These are phyloP conservation scores for Stigmatopora nigra DNA, from an alignment of 2,113 vertebrate species.

Conservation along the genomic window DNA sequence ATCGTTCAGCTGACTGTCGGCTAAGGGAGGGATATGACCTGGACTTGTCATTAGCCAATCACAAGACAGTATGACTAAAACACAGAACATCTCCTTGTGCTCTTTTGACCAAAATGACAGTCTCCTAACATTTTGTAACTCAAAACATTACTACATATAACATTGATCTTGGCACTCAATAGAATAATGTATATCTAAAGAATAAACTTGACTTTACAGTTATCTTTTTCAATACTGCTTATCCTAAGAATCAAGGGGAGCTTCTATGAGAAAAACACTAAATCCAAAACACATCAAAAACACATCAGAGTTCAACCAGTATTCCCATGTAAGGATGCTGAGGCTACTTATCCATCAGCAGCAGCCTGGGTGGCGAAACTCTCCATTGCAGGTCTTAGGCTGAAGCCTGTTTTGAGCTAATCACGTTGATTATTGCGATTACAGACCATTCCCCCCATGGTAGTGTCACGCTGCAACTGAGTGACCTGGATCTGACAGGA, in stretches of 20 bases:
- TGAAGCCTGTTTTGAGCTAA: conserved; percentile 61
- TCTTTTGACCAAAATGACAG: too few species aligned
- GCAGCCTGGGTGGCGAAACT: conserved; percentile 48
- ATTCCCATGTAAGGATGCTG: conserved; percentile 26
- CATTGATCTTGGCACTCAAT: neutral
- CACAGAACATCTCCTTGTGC: too few species aligned
- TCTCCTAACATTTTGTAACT: too few species aligned
- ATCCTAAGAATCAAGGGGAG: too few species aligned
- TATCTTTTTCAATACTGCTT: neutral
- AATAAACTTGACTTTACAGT: neutral
- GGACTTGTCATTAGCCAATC: neutral
- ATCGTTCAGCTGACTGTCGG: conserved; percentile 6
- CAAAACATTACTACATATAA: too few species aligned
- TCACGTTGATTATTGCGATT: conserved; percentile 77
- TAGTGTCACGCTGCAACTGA: conserved; percentile 57
- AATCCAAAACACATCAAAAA: too few species aligned
- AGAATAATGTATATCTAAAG: neutral
- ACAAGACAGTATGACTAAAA: too few species aligned
- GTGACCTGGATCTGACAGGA: conserved; percentile 70
- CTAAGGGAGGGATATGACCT: neutral
- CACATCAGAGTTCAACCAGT: neutral
- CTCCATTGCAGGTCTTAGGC: conserved; percentile 22
- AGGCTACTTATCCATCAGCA: conserved; percentile 34
- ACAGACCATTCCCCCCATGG: conserved; percentile 58
- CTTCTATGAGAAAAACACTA: neutral